These are phyloP conservation scores for Callyntrura guangdongensis DNA, from an alignment of 2,888 invertebrate species.

Conservation along the genomic window DNA sequence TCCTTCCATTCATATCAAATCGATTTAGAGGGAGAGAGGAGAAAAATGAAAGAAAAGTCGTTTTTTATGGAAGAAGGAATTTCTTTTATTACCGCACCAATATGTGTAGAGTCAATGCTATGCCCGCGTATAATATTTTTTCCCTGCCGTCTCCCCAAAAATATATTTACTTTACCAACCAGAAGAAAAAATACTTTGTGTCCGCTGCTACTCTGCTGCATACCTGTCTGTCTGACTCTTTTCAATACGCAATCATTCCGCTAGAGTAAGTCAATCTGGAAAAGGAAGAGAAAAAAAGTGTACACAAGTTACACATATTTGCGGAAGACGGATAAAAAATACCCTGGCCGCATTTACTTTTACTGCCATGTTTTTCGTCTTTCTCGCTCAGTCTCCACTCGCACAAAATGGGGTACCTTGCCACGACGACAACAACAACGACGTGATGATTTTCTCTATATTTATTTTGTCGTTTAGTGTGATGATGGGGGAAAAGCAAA, in stretches of 20 bases:
- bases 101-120: no score
- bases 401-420: neutral
- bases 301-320: neutral
- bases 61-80: slow-evolving; percentile 63
- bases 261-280: slow-evolving; percentile 73
- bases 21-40: slow-evolving; percentile 4
- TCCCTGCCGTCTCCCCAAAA: slow-evolving; percentile 2
- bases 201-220: neutral
- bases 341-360: neutral
- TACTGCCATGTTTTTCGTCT: neutral
- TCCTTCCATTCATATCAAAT: slow-evolving; percentile 47
- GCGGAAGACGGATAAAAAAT: neutral
- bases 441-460: slow-evolving; percentile 45
- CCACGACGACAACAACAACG: neutral
- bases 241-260: slow-evolving; percentile 78
- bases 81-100: slow-evolving; percentile 42
- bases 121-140: neutral
- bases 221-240: slow-evolving; percentile 58
- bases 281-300: slow-evolving; percentile 38
- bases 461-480: slow-evolving; percentile 49
- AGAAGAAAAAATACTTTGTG: neutral
- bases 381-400: neutral
- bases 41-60: neutral
- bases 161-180: slow-evolving; percentile 22
- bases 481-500: slow-evolving; percentile 50